Percentiles rank a stretch among this genome's conserved stretches.
Evolutionary conservation across 2,797 vertebrate genomes (phyloP).

Genomic region (Eulemur coronatus): DNA sequence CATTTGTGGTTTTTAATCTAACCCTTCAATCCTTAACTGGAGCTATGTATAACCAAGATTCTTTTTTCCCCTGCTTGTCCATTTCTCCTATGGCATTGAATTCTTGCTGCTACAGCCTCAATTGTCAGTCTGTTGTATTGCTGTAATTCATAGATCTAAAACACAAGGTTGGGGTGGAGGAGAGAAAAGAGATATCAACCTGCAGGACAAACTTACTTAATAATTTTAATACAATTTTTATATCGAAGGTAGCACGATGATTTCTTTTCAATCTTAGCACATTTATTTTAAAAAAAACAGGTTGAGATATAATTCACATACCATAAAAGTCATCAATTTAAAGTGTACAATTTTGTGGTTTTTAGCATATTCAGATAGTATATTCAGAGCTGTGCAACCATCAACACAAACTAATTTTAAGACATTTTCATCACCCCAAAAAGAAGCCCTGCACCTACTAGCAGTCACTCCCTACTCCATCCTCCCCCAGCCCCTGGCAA

Average conservation of each 20-base stretch:
- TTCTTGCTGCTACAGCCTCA: background rate
- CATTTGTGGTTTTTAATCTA: background rate
- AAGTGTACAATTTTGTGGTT: background rate
- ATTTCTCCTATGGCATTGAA: background rate
- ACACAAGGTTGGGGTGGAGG: background rate
- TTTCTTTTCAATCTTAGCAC: background rate
- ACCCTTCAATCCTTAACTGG: background rate
- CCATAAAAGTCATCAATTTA: background rate
- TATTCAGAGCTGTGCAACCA: background rate
- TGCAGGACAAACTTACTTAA: background rate
- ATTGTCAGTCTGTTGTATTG: background rate
- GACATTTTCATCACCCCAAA: background rate
- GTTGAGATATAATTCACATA: background rate
- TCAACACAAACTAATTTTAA: background rate
- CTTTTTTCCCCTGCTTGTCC: background rate
- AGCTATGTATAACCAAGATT: background rate
- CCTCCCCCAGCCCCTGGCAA: background rate
- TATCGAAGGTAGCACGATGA: background rate
- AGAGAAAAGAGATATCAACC: background rate
- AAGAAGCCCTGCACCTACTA: background rate
- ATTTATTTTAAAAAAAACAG: background rate
- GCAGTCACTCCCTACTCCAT: background rate
- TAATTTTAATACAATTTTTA: background rate
- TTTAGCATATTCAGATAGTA: background rate
- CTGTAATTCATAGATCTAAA: background rate